Evolutionary conservation across 2,888 invertebrate genomes (phyloP).

Genomic region (Ennomos fuscantarius): DNA sequence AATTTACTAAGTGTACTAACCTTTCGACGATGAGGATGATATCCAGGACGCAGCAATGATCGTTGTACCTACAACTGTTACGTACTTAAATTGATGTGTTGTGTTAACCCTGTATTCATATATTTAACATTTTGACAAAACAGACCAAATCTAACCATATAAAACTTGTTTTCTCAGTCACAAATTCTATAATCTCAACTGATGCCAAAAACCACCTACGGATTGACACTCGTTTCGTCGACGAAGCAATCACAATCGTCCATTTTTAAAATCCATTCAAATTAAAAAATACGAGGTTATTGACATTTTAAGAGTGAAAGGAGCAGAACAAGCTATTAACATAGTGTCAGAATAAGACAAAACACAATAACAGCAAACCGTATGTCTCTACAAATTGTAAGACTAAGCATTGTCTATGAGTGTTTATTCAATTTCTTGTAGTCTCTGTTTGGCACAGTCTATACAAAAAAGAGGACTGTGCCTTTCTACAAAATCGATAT

Average conservation of each 20-base stretch:
- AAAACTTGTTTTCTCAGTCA: background rate
- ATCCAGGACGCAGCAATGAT: background rate
- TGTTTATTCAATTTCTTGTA: too few species aligned
- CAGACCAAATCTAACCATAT: too few species aligned
- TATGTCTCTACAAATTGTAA: background rate
- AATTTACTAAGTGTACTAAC: slow-evolving; percentile 9
- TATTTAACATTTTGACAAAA: too few species aligned
- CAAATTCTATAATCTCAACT: background rate
- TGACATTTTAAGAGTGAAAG: slow-evolving; percentile 1
- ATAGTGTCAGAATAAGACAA: background rate
- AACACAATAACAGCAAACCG: background rate
- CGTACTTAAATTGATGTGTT: too few species aligned
- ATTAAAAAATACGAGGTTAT: background rate
- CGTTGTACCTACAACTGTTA: too few species aligned
- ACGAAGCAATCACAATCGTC: background rate
- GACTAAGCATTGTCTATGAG: too few species aligned
- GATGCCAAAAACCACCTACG: too few species aligned
- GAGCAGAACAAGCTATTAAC: background rate
- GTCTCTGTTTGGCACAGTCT: too few species aligned
- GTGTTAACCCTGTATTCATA: too few species aligned
- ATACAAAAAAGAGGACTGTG: too few species aligned
- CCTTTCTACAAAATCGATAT: too few species aligned
- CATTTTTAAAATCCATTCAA: background rate
- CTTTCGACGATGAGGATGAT: background rate
- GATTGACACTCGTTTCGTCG: background rate